Evolutionary conservation across 1,140 invertebrate genomes (phyloP).

Genomic region (Ceratoteleas bidentatus): DNA sequence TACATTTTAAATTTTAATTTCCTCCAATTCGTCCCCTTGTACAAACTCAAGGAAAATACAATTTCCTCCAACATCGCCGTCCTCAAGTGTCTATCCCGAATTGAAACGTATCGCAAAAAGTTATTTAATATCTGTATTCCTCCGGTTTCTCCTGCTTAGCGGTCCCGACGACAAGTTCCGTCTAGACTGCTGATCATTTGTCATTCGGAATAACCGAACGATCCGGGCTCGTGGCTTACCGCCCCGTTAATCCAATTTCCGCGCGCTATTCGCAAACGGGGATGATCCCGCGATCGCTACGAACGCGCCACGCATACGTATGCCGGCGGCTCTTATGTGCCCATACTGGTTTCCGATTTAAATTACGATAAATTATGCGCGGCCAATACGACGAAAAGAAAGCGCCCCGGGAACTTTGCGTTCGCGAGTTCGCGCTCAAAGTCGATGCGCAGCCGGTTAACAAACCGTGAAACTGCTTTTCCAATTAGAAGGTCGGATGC

Average conservation of each 20-base stretch:
- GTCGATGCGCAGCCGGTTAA: constrained; percentile 16
- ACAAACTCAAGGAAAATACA: too few relatives aligned
- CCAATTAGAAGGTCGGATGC: constrained; percentile 39
- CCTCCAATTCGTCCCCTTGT: too few relatives aligned
- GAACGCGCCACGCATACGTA: constrained; percentile 45
- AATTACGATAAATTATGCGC: constrained; percentile 48
- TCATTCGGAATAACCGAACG: constrained; percentile 67
- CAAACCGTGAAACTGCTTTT: constrained; percentile 37
- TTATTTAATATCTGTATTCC: not conserved
- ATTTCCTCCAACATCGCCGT: not conserved
- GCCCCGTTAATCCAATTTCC: constrained; percentile 71
- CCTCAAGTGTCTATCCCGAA: not conserved
- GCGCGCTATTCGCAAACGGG: constrained; percentile 48
- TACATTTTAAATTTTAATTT: too few relatives aligned
- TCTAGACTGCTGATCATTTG: constrained; percentile 63
- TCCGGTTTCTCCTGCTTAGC: constrained; percentile 21
- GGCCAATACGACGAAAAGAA: constrained; percentile 28
- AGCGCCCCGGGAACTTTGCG: constrained; percentile 8
- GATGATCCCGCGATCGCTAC: constrained; percentile 48
- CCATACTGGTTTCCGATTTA: constrained; percentile 43
- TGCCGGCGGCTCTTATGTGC: constrained; percentile 31
- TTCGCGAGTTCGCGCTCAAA: constrained; percentile 27
- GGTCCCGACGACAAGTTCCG: constrained; percentile 16
- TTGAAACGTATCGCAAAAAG: not conserved
- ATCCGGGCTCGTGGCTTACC: constrained; percentile 63